Conservation (phyloP, 2,888 invertebrate genomes). For the Troides helena region DNA sequence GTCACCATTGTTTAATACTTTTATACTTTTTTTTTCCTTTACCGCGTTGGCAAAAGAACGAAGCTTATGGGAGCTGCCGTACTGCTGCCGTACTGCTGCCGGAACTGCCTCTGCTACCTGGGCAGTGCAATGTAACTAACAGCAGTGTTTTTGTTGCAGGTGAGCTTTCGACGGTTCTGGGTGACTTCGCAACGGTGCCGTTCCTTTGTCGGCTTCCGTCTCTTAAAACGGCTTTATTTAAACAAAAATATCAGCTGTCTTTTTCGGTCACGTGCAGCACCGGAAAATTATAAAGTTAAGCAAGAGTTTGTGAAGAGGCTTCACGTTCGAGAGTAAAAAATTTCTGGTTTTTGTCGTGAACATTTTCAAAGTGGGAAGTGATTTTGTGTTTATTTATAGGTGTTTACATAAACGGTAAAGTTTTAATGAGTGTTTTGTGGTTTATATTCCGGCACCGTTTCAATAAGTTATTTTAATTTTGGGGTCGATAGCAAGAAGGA, state of each 20-base stretch:
- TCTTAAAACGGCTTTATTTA: conserved; percentile 1
- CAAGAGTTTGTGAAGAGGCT: conserved; percentile 1
- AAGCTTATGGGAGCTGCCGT: too few species aligned
- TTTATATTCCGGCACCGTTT: too few species aligned
- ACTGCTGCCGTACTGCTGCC: too few species aligned
- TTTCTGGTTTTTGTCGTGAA: not conserved
- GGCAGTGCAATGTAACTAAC: not conserved
- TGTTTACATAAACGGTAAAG: too few species aligned
- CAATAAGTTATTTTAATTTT: too few species aligned
- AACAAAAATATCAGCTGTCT: not conserved
- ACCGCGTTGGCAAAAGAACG: too few species aligned
- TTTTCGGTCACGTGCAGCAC: not conserved
- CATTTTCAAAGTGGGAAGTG: not conserved
- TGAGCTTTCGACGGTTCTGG: conserved; percentile 4
- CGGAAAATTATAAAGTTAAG: not conserved
- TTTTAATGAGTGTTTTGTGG: too few species aligned
- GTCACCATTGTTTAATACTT: too few species aligned
- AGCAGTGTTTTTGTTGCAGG: conserved; percentile 25
- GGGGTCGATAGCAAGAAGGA: too few species aligned
- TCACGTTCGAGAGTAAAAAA: not conserved
- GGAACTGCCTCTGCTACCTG: too few species aligned
- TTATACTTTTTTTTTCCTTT: too few species aligned
- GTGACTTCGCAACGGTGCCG: conserved; percentile 10
- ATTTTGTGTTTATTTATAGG: too few species aligned
- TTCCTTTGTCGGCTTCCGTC: not conserved